Percentiles rank a stretch among this genome's conserved stretches.
Evolutionary conservation across 2,797 vertebrate species (phyloP).

Genomic region (Muraenolepis orangiensis): DNA sequence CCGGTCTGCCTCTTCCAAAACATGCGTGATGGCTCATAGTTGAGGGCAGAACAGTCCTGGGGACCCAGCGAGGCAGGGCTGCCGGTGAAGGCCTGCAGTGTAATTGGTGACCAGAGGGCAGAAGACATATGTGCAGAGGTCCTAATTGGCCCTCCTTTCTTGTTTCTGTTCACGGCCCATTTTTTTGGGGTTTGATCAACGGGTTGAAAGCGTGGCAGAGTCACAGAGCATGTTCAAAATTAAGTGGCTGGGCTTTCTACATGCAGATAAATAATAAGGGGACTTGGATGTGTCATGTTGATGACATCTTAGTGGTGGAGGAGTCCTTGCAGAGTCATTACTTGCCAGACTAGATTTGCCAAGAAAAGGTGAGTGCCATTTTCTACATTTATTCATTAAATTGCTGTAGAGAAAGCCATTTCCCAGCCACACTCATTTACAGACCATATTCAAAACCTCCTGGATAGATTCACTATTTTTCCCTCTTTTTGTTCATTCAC

Average conservation of each 20-base stretch:
- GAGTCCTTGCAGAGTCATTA: neutral
- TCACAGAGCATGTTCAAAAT: slow-evolving; percentile 1
- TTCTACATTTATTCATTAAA: neutral
- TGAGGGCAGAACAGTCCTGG: neutral
- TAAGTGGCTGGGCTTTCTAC: neutral
- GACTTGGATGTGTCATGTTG: neutral
- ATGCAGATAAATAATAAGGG: neutral
- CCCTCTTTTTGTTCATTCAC: neutral
- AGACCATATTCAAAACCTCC: slow-evolving; percentile 6
- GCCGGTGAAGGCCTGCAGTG: neutral
- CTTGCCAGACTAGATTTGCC: neutral
- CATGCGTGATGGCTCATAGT: neutral
- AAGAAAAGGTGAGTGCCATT: neutral
- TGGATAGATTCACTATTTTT: neutral
- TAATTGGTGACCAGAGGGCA: slow-evolving; percentile 26
- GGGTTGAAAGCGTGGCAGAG: neutral
- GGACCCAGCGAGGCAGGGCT: slow-evolving; percentile 13
- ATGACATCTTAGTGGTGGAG: slow-evolving; percentile 5
- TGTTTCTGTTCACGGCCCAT: slow-evolving; percentile 1
- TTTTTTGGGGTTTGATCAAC: slow-evolving; percentile 18
- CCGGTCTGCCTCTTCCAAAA: neutral
- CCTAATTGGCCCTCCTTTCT: slow-evolving; percentile 25
- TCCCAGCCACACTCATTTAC: neutral
- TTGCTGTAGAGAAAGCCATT: slow-evolving; percentile 14
- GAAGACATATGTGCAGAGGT: slow-evolving; percentile 15